A percentile compares a stretch with the other conserved stretches of the same genome.
phyloP scores from a whole-genome alignment of 2,888 invertebrate genomes.

The Athalia rosae region DNA sequence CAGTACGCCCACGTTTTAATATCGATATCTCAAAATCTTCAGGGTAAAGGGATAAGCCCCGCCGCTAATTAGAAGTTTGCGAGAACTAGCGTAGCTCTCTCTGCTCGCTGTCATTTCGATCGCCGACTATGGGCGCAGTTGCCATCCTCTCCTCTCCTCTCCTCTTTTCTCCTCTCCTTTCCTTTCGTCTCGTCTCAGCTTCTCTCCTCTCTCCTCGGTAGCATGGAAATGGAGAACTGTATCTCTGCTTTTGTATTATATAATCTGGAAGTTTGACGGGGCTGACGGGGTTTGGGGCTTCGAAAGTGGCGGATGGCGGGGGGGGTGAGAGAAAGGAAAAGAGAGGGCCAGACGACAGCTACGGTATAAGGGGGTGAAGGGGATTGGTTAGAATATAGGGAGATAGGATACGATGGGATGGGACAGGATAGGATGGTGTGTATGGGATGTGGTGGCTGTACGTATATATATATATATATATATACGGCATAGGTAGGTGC shows the following conservation, averaged over 20 bases:
- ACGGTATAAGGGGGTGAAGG: constrained; percentile 53
- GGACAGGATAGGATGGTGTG: constrained; percentile 25
- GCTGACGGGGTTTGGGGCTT: constrained; percentile 49
- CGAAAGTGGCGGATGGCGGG: constrained; percentile 37
- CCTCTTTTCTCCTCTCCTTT: constrained; percentile 50
- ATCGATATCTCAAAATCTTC: constrained; percentile 38
- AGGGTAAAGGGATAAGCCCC: constrained; percentile 31
- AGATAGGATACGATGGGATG: constrained; percentile 43
- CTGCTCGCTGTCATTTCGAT: constrained; percentile 30
- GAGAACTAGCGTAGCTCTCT: constrained; percentile 16
- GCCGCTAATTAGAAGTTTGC: constrained; percentile 44
- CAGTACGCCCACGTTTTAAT: constrained; percentile 16
- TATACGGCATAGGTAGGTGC: constrained; percentile 4
- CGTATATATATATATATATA: no score
- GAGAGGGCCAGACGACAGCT: constrained; percentile 47
- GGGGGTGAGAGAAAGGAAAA: constrained; percentile 49
- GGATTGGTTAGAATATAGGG: constrained; percentile 62
- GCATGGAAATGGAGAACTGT: constrained; percentile 58
- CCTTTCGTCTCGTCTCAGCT: constrained; percentile 47
- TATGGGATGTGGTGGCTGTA: constrained; percentile 14
- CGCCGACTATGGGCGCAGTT: constrained; percentile 47
- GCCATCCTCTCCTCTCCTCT: constrained; percentile 56
- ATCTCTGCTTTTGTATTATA: constrained; percentile 68
- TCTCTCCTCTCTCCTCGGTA: not conserved
- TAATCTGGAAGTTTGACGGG: constrained; percentile 69